A percentile compares a stretch with the other conserved stretches of the same genome.
Evolutionary conservation across 2,797 vertebrate species (phyloP).

Genomic region (Avahi laniger): DNA sequence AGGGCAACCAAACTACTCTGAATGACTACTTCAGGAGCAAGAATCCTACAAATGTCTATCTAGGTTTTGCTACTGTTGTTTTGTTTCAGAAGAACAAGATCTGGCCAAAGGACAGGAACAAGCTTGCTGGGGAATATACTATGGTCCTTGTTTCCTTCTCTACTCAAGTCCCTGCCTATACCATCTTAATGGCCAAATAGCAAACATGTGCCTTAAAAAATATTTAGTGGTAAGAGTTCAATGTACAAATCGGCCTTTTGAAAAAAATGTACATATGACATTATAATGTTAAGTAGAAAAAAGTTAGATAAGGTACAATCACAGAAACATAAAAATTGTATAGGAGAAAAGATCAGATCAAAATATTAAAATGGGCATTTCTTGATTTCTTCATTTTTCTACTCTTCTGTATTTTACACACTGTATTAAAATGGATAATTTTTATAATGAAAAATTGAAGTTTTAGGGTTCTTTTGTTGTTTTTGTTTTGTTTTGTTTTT

Average conservation of each 20-base stretch:
- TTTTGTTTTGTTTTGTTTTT: too few relatives aligned
- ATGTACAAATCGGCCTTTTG: constrained; percentile 14
- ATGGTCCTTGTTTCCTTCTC: neutral
- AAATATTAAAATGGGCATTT: constrained; percentile 20
- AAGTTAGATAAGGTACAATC: neutral
- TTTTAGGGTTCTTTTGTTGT: neutral
- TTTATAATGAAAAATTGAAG: constrained; percentile 23
- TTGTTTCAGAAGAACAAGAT: constrained; percentile 27
- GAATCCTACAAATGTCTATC: neutral
- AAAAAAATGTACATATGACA: constrained; percentile 46
- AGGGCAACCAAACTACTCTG: neutral
- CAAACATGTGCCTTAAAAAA: constrained; percentile 38
- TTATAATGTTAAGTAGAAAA: constrained; percentile 39
- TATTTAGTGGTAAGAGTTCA: constrained; percentile 50
- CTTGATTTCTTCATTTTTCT: constrained; percentile 51
- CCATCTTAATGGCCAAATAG: constrained; percentile 17
- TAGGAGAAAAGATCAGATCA: constrained; percentile 5
- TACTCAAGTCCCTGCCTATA: neutral
- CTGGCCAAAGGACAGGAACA: neutral
- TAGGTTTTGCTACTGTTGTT: neutral
- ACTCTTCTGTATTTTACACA: neutral
- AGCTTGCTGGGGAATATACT: neutral
- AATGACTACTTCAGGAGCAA: constrained; percentile 16
- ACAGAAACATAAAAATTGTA: constrained; percentile 33
- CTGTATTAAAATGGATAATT: constrained; percentile 31